A percentile compares a stretch with the other conserved stretches of the same genome.
Evolutionary conservation across 2,888 invertebrate genomes (phyloP).

Genomic region (Harpalus rufipes): DNA sequence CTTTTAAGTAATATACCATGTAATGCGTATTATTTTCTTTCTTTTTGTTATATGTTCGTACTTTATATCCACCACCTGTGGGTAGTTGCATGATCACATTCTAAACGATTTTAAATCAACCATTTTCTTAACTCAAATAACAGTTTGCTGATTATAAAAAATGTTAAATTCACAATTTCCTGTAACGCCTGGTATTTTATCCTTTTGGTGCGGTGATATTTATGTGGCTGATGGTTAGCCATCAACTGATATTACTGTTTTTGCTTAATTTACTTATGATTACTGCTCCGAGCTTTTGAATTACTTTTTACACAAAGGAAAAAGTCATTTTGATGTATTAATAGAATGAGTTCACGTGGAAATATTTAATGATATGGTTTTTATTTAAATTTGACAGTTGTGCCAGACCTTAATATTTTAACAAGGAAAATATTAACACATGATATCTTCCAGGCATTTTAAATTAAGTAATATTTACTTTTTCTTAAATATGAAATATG

Average conservation of each 20-base stretch:
- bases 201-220: conserved; percentile 46
- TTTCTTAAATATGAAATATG: neutral
- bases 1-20: conserved; percentile 47
- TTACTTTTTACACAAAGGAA: conserved; percentile 18
- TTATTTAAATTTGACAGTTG: neutral
- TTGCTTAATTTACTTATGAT: conserved; percentile 48
- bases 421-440: neutral
- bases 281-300: neutral
- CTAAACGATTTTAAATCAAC: conserved; percentile 49
- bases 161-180: conserved; percentile 32
- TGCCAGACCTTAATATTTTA: neutral
- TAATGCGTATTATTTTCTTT: conserved; percentile 27
- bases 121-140: conserved; percentile 39
- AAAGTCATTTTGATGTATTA: conserved; percentile 8
- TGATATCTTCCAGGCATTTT: neutral
- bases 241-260: conserved; percentile 38
- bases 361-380: neutral
- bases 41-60: conserved; percentile 3
- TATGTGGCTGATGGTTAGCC: conserved; percentile 19
- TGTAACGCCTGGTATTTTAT: conserved; percentile 32
- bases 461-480: neutral
- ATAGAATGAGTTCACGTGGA: neutral
- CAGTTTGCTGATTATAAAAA: conserved; percentile 33
- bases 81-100: conserved; percentile 13
- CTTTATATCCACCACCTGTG: conserved; percentile 42